phyloP scores from a whole-genome alignment of 2,797 vertebrate genomes.

The Myotis planiceps region DNA sequence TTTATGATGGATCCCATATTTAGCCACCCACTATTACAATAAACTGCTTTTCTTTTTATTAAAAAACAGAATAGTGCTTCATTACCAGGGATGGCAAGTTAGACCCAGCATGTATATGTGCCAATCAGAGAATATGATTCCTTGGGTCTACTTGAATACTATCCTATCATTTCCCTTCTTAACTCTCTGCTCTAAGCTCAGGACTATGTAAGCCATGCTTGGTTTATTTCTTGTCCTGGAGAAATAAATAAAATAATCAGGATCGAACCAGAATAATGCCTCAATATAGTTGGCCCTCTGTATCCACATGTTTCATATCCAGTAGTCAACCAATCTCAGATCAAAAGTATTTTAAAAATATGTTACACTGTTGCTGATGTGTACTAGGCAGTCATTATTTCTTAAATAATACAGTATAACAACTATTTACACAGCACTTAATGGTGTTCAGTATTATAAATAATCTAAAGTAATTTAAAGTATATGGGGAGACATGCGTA shows the following conservation, averaged over 20 bases:
- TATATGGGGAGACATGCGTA: neutral
- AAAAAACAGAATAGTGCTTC: neutral
- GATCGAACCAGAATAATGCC: neutral
- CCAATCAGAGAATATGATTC: neutral
- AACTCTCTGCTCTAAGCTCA: neutral
- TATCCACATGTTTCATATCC: too few relatives aligned
- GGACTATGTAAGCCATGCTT: neutral
- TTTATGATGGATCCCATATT: neutral
- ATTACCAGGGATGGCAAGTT: neutral
- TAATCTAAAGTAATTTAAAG: neutral
- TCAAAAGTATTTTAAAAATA: neutral
- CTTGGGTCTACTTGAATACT: neutral
- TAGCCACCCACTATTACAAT: neutral
- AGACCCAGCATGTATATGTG: neutral
- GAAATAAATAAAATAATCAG: slow-evolving; percentile 20
- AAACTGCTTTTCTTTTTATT: slow-evolving; percentile 1
- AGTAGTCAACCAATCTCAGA: neutral
- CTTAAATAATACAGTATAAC: neutral
- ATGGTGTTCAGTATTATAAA: neutral
- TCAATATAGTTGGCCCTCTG: neutral
- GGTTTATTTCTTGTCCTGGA: neutral
- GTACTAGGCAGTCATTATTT: neutral
- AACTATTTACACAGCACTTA: neutral
- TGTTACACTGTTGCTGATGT: neutral
- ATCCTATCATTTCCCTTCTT: neutral